These are phyloP conservation scores for Drosophila crucigera DNA, from an alignment of 2,888 invertebrate genomes.

Conservation along the genomic window DNA sequence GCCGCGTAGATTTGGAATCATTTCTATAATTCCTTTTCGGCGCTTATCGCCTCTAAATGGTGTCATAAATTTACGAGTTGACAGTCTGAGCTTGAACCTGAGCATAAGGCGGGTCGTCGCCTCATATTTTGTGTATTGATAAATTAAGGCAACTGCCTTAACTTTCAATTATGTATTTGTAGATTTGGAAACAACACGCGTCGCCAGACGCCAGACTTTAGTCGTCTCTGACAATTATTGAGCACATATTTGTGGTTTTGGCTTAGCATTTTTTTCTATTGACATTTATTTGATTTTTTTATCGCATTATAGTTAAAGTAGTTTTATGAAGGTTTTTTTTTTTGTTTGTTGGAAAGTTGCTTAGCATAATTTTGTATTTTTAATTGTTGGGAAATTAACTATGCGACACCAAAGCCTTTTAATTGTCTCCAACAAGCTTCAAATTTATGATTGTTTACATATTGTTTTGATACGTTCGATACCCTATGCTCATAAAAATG, in stretches of 20 bases:
- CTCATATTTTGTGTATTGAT: constrained; percentile 57
- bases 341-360: constrained; percentile 53
- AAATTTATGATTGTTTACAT: constrained; percentile 62
- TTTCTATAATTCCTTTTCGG: constrained; percentile 7
- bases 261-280: constrained; percentile 23
- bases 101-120: constrained; percentile 24
- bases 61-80: constrained; percentile 66
- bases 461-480: constrained; percentile 3
- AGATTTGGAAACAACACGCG: constrained; percentile 4
- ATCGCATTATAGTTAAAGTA: constrained; percentile 52
- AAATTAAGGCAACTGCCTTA: constrained; percentile 44
- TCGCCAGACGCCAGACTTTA: background rate
- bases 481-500: constrained; percentile 10
- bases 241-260: constrained; percentile 16
- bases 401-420: constrained; percentile 61
- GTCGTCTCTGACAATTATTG: constrained; percentile 1
- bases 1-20: constrained; percentile 25
- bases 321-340: constrained; percentile 39
- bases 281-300: constrained; percentile 39
- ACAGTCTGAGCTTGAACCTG: constrained; percentile 70
- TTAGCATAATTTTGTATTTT: constrained; percentile 56
- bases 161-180: constrained; percentile 40
- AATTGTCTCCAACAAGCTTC: constrained; percentile 61
- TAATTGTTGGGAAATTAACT: constrained; percentile 64
- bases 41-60: constrained; percentile 65